Evolutionary conservation across 2,113 vertebrate genomes (phyloP).

Genomic region (Myotis davidii): DNA sequence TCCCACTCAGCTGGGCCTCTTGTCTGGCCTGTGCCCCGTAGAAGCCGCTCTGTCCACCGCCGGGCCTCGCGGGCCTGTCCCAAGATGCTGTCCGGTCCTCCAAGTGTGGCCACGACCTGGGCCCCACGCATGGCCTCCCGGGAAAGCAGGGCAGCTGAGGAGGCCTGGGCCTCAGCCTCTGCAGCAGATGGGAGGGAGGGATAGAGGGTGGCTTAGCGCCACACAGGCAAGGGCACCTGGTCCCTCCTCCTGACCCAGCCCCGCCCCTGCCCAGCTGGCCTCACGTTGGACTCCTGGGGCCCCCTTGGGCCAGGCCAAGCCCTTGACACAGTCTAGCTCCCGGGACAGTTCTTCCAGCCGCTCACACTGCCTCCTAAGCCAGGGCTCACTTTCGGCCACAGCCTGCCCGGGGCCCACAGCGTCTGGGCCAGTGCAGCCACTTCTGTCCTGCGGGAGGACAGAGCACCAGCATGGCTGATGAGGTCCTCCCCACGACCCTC

Average conservation of each 20-base stretch:
- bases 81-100: slow-evolving; percentile 79
- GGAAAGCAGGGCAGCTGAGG: slow-evolving; percentile 78
- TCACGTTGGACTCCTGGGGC: background rate
- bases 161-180: slow-evolving; percentile 87
- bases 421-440: slow-evolving; percentile 81
- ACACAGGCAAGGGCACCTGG: background rate
- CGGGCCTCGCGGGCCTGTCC: slow-evolving; percentile 70
- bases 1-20: slow-evolving; percentile 78
- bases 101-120: slow-evolving; percentile 79
- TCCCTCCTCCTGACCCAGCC: background rate
- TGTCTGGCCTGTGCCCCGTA: slow-evolving; percentile 78
- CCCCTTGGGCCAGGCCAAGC: slow-evolving; percentile 31
- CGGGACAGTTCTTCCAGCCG: background rate
- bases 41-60: slow-evolving; percentile 56
- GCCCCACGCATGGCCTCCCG: slow-evolving; percentile 73
- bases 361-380: slow-evolving; percentile 71
- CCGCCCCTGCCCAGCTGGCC: background rate
- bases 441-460: slow-evolving; percentile 79
- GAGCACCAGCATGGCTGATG: background rate
- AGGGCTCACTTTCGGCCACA: slow-evolving; percentile 69
- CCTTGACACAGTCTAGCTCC: slow-evolving; percentile 71
- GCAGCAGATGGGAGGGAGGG: background rate
- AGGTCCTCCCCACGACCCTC: background rate
- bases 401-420: slow-evolving; percentile 72
- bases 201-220: background rate